phyloP scores from a whole-genome alignment of 2,888 invertebrate species.

The Caenorhabditis sp. region DNA sequence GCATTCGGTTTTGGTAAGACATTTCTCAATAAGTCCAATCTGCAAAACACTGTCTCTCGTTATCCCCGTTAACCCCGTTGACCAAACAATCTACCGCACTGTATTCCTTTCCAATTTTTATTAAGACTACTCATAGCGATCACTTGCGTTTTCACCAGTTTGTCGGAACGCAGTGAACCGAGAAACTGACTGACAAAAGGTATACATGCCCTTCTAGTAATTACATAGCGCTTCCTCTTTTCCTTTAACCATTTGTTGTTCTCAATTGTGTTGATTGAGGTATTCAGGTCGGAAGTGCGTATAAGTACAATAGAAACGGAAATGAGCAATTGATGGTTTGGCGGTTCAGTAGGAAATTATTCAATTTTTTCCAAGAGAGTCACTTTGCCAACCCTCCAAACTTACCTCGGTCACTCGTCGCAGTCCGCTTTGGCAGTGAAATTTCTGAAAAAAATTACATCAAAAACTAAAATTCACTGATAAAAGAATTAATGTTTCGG shows the following conservation, averaged over 20 bases:
- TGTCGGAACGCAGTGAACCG: conserved; percentile 36
- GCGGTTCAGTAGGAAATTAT: not conserved
- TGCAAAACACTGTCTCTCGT: conserved; percentile 5
- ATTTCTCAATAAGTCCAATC: conserved; percentile 52
- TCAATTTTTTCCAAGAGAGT: not conserved
- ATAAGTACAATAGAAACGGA: conserved; percentile 42
- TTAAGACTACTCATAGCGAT: not conserved
- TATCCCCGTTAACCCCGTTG: not conserved
- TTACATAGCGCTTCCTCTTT: conserved; percentile 48
- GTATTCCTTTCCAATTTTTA: not conserved
- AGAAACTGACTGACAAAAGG: conserved; percentile 55
- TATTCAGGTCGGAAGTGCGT: conserved; percentile 40
- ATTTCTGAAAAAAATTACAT: conserved; percentile 51
- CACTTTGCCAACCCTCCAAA: not conserved
- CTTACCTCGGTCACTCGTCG: conserved; percentile 56
- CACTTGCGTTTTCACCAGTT: conserved; percentile 15
- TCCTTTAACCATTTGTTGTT: conserved; percentile 47
- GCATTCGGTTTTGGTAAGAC: conserved; percentile 46
- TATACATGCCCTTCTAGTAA: conserved; percentile 44
- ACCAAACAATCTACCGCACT: too few relatives aligned
- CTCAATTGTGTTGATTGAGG: conserved; percentile 49
- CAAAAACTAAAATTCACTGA: conserved; percentile 16
- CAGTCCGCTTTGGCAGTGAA: conserved; percentile 46
- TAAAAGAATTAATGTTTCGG: conserved; percentile 46
- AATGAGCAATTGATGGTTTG: conserved; percentile 49